Percentiles rank a stretch among this genome's conserved stretches.
Conservation (phyloP, 2,888 invertebrate genomes). For the Reticulitermes lucifugus region DNA sequence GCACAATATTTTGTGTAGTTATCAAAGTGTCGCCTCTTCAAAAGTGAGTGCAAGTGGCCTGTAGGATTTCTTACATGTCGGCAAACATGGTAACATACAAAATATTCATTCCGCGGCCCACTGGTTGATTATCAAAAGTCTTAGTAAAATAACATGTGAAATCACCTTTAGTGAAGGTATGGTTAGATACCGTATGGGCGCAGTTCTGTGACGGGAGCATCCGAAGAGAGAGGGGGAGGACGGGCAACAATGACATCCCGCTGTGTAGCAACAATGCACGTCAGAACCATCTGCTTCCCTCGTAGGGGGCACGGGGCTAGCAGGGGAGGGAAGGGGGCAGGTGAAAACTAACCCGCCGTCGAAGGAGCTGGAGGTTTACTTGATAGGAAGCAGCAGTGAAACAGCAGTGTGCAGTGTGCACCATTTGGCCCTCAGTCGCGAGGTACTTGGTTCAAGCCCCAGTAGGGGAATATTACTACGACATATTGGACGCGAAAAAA, state of each 20-base stretch:
- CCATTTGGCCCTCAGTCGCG: background rate
- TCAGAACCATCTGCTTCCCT: conserved; percentile 27
- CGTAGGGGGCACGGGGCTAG: background rate
- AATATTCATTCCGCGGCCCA: background rate
- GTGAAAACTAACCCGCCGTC: background rate
- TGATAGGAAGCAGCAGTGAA: no score
- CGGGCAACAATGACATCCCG: conserved; percentile 22
- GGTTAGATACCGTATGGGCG: conserved; percentile 15
- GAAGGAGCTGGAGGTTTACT: background rate
- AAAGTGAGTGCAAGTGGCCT: no score
- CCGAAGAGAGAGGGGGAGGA: conserved; percentile 9
- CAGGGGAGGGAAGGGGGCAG: conserved; percentile 2
- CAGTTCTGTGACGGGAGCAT: conserved; percentile 22
- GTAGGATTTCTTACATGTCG: no score
- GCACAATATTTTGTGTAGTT: no score
- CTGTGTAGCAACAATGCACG: conserved; percentile 1
- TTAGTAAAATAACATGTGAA: conserved; percentile 13
- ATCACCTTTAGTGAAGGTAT: conserved; percentile 19
- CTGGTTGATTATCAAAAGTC: background rate
- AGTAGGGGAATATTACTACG: no score
- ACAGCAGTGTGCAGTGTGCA: background rate
- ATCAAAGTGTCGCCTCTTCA: no score
- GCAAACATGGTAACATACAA: no score
- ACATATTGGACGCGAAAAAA: no score
- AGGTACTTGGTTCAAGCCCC: no score